Evolutionary conservation across 2,888 invertebrate species (phyloP).

Genomic region (Tinea pellionella): DNA sequence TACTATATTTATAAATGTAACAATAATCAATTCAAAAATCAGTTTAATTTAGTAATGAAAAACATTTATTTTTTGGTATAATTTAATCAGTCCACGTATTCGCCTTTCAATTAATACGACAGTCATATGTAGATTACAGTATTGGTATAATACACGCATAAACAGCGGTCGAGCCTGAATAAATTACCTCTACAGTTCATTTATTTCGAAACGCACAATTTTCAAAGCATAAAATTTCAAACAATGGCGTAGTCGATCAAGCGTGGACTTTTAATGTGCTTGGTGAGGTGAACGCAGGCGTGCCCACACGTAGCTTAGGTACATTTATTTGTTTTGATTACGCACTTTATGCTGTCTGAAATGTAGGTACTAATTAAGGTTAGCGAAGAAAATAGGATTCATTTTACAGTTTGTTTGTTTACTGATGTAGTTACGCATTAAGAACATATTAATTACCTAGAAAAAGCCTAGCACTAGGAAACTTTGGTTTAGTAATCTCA

Average conservation of each 20-base stretch:
- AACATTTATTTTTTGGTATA: not conserved
- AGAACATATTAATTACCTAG: too few species aligned
- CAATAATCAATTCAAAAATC: too few species aligned
- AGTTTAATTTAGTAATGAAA: too few species aligned
- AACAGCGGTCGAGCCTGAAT: conserved; percentile 19
- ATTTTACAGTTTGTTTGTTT: too few species aligned
- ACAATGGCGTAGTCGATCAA: conserved; percentile 21
- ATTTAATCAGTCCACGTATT: not conserved
- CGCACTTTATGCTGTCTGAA: conserved; percentile 7
- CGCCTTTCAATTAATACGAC: conserved; percentile 9
- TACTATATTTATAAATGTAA: too few species aligned
- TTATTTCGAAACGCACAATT: conserved; percentile 19
- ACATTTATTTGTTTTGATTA: conserved; percentile 8
- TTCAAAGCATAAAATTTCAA: conserved; percentile 22
- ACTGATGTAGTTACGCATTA: too few species aligned
- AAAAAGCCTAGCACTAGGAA: too few species aligned
- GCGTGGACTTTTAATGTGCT: conserved; percentile 18
- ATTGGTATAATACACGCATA: conserved; percentile 14
- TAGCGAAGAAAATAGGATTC: not conserved
- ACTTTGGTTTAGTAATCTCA: too few species aligned
- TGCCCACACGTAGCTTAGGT: conserved; percentile 7
- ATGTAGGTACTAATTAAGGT: conserved; percentile 9
- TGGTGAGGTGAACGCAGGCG: conserved; percentile 10
- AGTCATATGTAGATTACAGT: conserved; percentile 12
- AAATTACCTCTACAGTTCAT: conserved; percentile 21